Evolutionary conservation across 2,113 vertebrate genomes (phyloP), one percentile per base, ranked within the genome.

Genomic region (Indri indri): DNA sequence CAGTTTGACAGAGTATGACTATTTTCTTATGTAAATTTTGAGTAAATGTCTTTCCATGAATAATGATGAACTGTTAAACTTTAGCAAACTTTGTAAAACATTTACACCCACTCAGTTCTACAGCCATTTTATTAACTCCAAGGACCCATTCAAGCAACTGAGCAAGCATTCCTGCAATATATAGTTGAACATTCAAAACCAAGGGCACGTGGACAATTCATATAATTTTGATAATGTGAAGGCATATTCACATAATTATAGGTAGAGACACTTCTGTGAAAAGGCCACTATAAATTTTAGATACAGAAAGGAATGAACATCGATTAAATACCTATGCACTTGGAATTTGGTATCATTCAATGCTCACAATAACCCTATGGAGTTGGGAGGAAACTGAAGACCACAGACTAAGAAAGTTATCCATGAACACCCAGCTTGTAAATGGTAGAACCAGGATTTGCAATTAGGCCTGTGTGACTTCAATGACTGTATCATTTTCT

Each of bases 351-450:
- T 74, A 74, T 73, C 77, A 90, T 74, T 96, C 70, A 81, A 9
- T 85, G 32, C 30, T 85, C 80, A 90, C 32, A 93, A 42, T 91
- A 87, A 94, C 25, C 40, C 37, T 34, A 74, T 45, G 54, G 91
- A 96, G 77, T 47, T 85, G 57, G 59, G 88, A 93, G 63, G 65
- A 95, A 95, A 92, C 17, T 20, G 91, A 96, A 93, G 90, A 95
- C 63, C 87, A 91, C 42, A 54, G 74, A 7, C 92, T 93, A 89
- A 95, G 7, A 73, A 89, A 76, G 59, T 84, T 80, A 40, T 25
- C 42, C 34, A 84, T 76, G 88, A 88, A 92, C 70, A 94, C 74
- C 73, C 84, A 94, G 74, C 17, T 97, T 90, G n/a, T 81, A 94
- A 94, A 92, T 42, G 54, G 74, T 37, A 93, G 91, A 92, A 68